Evolutionary conservation across 2,113 vertebrate species (phyloP).

Genomic region (Donacobius atricapilla): DNA sequence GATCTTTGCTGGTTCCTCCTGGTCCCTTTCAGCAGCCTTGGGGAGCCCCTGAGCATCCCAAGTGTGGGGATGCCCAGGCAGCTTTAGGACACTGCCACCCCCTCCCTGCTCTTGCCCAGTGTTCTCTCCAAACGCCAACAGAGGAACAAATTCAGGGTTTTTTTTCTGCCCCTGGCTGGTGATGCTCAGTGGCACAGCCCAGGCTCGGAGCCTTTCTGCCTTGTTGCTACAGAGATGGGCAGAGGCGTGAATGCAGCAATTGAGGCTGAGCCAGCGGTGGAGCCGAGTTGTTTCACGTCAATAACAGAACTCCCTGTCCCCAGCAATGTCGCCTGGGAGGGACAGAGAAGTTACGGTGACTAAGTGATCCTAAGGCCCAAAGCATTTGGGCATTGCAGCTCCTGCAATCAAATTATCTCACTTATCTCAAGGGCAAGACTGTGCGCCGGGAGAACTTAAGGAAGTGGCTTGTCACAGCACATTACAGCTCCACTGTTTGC

Average conservation of each 20-base stretch:
- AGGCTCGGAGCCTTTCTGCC: neutral
- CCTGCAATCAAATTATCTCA: slow-evolving; percentile 17
- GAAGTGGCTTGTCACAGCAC: neutral
- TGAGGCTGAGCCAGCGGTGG: neutral
- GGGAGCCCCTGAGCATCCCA: neutral
- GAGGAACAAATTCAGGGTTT: rapidly evolving
- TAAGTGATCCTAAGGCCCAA: neutral
- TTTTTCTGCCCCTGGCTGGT: neutral
- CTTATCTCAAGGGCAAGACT: neutral
- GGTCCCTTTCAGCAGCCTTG: rapidly evolving
- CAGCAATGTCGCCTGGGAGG: neutral
- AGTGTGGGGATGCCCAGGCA: rapidly evolving
- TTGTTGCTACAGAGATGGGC: neutral
- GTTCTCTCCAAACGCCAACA: neutral
- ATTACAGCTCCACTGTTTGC: neutral
- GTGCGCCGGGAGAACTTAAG: neutral
- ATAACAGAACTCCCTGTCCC: neutral
- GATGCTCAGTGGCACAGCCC: neutral
- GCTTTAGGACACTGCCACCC: neutral
- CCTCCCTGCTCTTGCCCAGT: neutral
- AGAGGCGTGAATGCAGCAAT: neutral
- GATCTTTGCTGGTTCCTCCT: neutral
- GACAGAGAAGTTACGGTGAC: neutral
- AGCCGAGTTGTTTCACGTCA: neutral
- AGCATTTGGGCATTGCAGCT: neutral